Conservation (phyloP, 2,797 vertebrate genomes). For the Scolopax bukidnonensis region DNA sequence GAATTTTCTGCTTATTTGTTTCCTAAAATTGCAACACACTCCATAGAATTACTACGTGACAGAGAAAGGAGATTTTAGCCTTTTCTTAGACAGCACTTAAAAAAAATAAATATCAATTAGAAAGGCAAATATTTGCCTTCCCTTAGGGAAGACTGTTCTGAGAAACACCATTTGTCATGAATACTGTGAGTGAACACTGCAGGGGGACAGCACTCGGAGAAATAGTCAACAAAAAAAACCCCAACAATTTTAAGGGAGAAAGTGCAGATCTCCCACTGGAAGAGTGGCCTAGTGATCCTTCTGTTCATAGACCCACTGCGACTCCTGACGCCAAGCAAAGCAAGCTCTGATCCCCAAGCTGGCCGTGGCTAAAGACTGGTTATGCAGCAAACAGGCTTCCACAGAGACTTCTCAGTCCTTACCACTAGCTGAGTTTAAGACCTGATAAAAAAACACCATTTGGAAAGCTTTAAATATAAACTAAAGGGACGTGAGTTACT, state of each 20-base stretch:
- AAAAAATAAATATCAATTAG: background rate
- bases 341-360: background rate
- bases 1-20: background rate
- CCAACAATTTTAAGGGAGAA: background rate
- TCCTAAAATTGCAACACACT: accelerated
- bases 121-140: background rate
- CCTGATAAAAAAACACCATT: accelerated
- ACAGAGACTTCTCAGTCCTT: background rate
- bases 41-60: background rate
- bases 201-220: background rate
- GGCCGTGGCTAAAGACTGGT: background rate
- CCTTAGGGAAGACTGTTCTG: background rate
- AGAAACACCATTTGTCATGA: background rate
- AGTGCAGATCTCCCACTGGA: background rate
- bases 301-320: background rate
- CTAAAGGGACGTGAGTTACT: background rate
- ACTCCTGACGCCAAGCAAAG: background rate
- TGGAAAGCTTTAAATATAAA: background rate
- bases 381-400: background rate
- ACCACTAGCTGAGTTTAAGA: background rate
- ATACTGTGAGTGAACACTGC: background rate
- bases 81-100: background rate
- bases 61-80: background rate
- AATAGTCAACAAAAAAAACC: background rate
- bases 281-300: background rate